Evolutionary conservation across 2,113 vertebrate genomes (phyloP), one percentile per base, ranked within the genome.

Genomic region (Anthoscopus minutus): DNA sequence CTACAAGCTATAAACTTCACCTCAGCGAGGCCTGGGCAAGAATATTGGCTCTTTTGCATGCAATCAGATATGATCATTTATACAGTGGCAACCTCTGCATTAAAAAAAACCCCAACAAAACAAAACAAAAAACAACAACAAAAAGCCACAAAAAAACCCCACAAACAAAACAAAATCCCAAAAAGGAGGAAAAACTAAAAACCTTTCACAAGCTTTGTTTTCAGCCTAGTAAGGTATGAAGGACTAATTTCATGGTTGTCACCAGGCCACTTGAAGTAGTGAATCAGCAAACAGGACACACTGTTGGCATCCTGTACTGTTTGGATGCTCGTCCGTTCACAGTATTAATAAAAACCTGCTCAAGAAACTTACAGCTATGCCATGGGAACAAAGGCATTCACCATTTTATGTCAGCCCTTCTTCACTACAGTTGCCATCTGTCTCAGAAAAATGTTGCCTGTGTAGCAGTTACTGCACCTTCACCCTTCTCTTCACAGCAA

Each of bases 41-140:
- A 97, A 97, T 93, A 96, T 89, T 96, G 96, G 97, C 96, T 97
- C 96, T 89, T 96, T 61, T 73, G 92, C 97, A 97, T 96, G 89
- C 92, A 97, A 93, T 91, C 95, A 95, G 92, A 94, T 94, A 97
- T 60, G 81, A 94, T 79, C 24, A 2, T 95, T 96, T 97, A 84
- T 96, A 97, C 89, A 97, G 94, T 81, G 94, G 83, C 93, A 94
- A 96, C 91, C 93, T 93, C 94, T 81, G 93, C 85, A 92, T 60
- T 31, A 60, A 86, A 72, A 70, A 47, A 44, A 24, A 30, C 42
- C 40, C 40, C n/a, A 47, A 33, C 4, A 12, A 20, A 28, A 24
- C 9, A n/a, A 60, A 60, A 27, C 10, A 18, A n/a, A 37, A 58
- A 53, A 30, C 16, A 22, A 81, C 79, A 38, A 31, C 14, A 19